These are phyloP conservation scores for Drosophila rhopaloa DNA, from an alignment of 1,140 invertebrate genomes.

Conservation along the genomic window DNA sequence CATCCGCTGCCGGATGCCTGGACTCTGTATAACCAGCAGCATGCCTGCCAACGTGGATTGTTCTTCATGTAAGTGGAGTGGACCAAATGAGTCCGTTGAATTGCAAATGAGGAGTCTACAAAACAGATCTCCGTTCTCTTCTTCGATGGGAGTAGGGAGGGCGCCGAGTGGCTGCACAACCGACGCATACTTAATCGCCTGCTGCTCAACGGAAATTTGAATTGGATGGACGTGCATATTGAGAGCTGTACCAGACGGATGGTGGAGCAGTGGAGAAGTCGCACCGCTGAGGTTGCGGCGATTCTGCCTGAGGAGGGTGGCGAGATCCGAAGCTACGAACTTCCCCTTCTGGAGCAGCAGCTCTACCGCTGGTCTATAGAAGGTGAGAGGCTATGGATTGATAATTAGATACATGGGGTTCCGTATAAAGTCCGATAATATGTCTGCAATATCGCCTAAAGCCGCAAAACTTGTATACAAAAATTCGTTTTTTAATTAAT, in stretches of 20 bases:
- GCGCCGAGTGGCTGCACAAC: slow-evolving; percentile 90
- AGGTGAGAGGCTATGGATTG: slow-evolving; percentile 85
- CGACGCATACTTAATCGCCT: slow-evolving; percentile 90
- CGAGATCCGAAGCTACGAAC: slow-evolving; percentile 45
- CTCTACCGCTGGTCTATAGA: slow-evolving; percentile 91
- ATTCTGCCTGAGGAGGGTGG: neutral
- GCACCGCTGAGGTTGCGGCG: slow-evolving; percentile 14
- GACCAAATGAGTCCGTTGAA: slow-evolving; percentile 52
- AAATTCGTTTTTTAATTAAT: no score
- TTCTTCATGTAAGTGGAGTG: slow-evolving; percentile 91
- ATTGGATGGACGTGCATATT: slow-evolving; percentile 83
- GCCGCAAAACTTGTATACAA: no score
- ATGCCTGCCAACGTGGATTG: slow-evolving; percentile 90
- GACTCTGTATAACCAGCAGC: slow-evolving; percentile 90
- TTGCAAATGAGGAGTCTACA: slow-evolving; percentile 54
- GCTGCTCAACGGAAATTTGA: slow-evolving; percentile 86
- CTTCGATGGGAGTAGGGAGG: slow-evolving; percentile 87
- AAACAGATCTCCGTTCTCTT: slow-evolving; percentile 28
- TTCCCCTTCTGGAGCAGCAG: slow-evolving; percentile 87
- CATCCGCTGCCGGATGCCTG: slow-evolving; percentile 94
- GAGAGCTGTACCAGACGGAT: slow-evolving; percentile 67
- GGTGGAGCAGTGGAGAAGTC: slow-evolving; percentile 43
- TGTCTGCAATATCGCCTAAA: no score
- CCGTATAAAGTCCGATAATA: neutral
- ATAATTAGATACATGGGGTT: neutral